phyloP scores from a whole-genome alignment of 2,888 invertebrate species.

The Hydriomena furcata region DNA sequence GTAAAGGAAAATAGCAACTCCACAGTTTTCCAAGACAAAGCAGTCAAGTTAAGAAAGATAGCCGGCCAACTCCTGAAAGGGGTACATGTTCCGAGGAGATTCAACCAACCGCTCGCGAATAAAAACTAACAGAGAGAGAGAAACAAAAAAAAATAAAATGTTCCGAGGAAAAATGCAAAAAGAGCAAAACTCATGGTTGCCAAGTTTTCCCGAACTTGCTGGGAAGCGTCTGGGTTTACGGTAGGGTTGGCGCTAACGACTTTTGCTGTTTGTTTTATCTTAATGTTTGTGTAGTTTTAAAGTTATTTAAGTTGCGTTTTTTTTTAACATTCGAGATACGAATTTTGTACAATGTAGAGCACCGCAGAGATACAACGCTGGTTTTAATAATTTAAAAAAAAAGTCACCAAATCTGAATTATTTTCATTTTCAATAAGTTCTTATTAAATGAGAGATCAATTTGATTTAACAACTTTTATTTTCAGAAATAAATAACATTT shows the following conservation, averaged over 20 bases:
- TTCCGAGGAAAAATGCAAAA: conserved; percentile 68
- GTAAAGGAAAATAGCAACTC: conserved; percentile 45
- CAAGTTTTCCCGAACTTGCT: conserved; percentile 73
- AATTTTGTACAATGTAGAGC: background rate
- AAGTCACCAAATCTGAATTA: no score
- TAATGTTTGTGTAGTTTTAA: conserved; percentile 42
- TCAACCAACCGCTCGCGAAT: conserved; percentile 58
- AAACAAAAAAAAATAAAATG: conserved; percentile 54
- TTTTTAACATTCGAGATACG: conserved; percentile 6
- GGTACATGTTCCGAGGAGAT: conserved; percentile 80
- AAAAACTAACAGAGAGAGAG: conserved; percentile 48
- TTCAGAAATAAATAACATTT: no score
- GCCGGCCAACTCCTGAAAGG: conserved; percentile 79
- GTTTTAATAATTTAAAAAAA: no score
- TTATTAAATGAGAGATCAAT: no score
- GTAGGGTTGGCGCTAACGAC: conserved; percentile 61
- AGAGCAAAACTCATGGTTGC: conserved; percentile 73
- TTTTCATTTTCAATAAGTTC: no score
- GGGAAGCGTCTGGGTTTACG: conserved; percentile 47
- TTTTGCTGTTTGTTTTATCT: conserved; percentile 52
- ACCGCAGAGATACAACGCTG: no score
- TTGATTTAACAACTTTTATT: no score
- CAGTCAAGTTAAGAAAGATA: conserved; percentile 81
- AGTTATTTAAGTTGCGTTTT: conserved; percentile 40
- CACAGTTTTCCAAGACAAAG: conserved; percentile 47